Percentiles rank a stretch among this genome's conserved stretches.
Conservation (phyloP, 1,140 invertebrate genomes). For the Nymphalis io region DNA sequence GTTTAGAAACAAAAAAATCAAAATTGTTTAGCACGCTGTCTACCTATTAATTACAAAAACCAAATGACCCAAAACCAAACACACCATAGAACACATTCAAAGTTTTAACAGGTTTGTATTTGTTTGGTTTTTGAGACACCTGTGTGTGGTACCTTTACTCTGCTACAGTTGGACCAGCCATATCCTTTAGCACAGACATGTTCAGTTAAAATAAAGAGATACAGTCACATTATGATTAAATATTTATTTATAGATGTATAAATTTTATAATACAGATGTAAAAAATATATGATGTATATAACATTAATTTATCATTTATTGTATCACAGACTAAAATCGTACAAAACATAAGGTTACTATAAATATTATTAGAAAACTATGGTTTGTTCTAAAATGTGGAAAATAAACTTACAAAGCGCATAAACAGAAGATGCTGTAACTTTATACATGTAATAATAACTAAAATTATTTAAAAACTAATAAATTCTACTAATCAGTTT, state of each 20-base stretch:
- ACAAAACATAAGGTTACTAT: not conserved
- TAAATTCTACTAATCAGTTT: not conserved
- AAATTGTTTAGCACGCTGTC: too few relatives aligned
- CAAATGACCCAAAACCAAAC: too few relatives aligned
- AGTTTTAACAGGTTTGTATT: too few relatives aligned
- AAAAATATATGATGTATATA: conserved; percentile 13
- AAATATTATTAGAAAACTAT: not conserved
- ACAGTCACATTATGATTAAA: conserved; percentile 6
- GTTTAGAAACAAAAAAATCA: too few relatives aligned
- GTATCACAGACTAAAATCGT: conserved; percentile 26
- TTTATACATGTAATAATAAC: too few relatives aligned
- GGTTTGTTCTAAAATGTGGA: too few relatives aligned
- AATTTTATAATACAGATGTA: not conserved
- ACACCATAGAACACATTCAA: too few relatives aligned
- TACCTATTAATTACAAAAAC: too few relatives aligned
- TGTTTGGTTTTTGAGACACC: too few relatives aligned
- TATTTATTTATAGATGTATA: not conserved
- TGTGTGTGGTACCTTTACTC: conserved; percentile 38
- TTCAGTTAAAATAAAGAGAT: conserved; percentile 27
- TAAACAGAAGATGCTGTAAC: too few relatives aligned
- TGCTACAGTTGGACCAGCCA: conserved; percentile 20
- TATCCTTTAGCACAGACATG: conserved; percentile 49
- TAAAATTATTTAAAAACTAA: not conserved
- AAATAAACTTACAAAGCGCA: too few relatives aligned
- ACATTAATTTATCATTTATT: not conserved